A percentile compares a stretch with the other conserved stretches of the same genome.
Conservation (phyloP, 1,140 invertebrate species). For the Drosophila insularis region DNA sequence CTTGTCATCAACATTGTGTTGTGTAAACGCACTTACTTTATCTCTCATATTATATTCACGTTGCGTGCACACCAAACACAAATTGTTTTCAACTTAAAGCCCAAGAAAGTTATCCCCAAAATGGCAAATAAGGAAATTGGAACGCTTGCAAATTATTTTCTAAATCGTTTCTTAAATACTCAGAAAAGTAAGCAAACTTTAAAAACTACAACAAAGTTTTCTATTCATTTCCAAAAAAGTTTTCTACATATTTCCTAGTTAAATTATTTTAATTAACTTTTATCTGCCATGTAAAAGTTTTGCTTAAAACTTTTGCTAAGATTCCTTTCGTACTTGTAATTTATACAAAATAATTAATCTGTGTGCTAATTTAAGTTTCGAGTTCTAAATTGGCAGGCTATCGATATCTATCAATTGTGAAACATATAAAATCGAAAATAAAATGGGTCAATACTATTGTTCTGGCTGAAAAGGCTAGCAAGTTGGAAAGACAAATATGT, state of each 20-base stretch:
- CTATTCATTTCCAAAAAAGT: too few species aligned
- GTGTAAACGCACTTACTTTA: slow-evolving; percentile 59
- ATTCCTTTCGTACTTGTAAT: not conserved
- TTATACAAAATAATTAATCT: not conserved
- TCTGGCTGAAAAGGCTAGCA: too few species aligned
- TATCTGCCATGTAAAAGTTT: too few species aligned
- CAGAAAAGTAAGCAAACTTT: not conserved
- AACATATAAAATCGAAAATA: not conserved
- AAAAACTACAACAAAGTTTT: not conserved
- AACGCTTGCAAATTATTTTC: not conserved
- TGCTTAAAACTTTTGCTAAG: too few species aligned
- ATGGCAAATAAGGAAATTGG: not conserved
- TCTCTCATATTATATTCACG: slow-evolving; percentile 68
- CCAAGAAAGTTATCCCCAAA: slow-evolving; percentile 23
- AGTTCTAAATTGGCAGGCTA: not conserved
- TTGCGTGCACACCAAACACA: slow-evolving; percentile 51
- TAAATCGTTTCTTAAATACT: not conserved
- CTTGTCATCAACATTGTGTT: slow-evolving; percentile 33
- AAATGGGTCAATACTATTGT: too few species aligned
- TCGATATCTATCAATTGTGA: not conserved
- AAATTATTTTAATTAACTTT: too few species aligned
- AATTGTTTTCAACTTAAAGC: slow-evolving; percentile 54
- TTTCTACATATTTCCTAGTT: too few species aligned
- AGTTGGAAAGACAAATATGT: too few species aligned
- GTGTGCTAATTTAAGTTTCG: not conserved